Base-by-base conservation (phyloP, 2,797 vertebrate species). In the Zenarchopterus dispar region DNA sequence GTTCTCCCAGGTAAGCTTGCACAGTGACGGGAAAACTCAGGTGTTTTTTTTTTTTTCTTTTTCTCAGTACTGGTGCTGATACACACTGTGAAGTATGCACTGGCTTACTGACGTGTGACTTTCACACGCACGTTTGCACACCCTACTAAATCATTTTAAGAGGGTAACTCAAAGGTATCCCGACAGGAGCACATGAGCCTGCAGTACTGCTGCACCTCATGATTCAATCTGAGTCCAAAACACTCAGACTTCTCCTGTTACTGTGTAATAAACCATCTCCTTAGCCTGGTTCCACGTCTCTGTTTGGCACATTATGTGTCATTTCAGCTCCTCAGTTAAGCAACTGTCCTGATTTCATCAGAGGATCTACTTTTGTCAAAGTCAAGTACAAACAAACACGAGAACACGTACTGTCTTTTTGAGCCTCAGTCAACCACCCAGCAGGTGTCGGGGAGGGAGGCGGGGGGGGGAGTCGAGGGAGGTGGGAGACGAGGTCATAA, bases 131-230 rank as follows among this genome's bases (percentile, higher is more conserved):
- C 66, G 21, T 43, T 4, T 36, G 24, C 53, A 43, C 49, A 49
- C 56, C 57, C 41, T 15, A 46, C 50, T 80, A 84, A 84, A 86
- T 88, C 80, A 84, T 73, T 86, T 75, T 77, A 76, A 71, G 60
- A 75, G 75, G 60, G 49, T 75, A 73, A 83, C 84, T 82, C 75
- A 69, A 65, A 84, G 80, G 77, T 80, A 43, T 79, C 78, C 45
- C 72, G 77, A 83, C 83, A 78, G 77, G 57, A 67, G 69, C 86
- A 75, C 75, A 73, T 81, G 81, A 88, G 81, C 79, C 81, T 70
- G 78, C 77, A 77, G 76, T 77, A 67, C 57, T 77, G 67, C 64
- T 61, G 65, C 63, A 79, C 64, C 57, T 49, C 75, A 80, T 63
- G 62, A 80, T 84, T 82, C 77, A 77, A 82, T 73, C 67, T 44